Conservation (phyloP, 1,140 invertebrate genomes). For the Aphaenogaster floridana region DNA sequence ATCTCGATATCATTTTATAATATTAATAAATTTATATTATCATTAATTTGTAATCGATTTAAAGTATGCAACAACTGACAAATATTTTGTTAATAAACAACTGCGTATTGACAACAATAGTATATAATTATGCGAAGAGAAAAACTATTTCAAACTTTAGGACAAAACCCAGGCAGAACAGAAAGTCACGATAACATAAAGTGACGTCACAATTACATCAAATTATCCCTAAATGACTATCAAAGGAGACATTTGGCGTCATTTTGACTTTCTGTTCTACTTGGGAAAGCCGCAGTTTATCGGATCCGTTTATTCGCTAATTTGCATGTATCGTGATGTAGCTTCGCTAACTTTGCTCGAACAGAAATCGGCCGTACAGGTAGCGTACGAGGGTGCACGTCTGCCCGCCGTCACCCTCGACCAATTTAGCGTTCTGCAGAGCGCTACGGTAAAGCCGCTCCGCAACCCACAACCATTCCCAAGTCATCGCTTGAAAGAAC, state of each 20-base stretch:
- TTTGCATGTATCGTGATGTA: neutral
- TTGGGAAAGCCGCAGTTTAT: too few species aligned
- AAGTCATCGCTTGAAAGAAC: conserved; percentile 85
- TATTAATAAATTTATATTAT: neutral
- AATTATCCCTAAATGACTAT: too few species aligned
- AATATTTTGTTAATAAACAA: conserved; percentile 7
- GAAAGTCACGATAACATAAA: neutral
- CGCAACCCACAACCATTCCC: conserved; percentile 88
- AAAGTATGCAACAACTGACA: neutral
- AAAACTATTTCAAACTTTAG: neutral
- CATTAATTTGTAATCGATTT: neutral
- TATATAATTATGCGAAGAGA: neutral
- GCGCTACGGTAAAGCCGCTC: conserved; percentile 87
- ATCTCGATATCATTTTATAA: neutral
- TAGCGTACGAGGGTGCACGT: conserved; percentile 86
- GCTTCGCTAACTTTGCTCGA: conserved; percentile 84
- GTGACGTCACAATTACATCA: too few species aligned
- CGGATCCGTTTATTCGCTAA: neutral
- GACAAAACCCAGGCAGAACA: neutral
- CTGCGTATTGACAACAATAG: neutral
- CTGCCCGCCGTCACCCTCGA: conserved; percentile 83
- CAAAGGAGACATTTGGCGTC: too few species aligned
- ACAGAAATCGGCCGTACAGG: conserved; percentile 87
- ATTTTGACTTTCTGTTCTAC: too few species aligned
- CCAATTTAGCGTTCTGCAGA: conserved; percentile 83